A percentile compares a stretch with the other conserved stretches of the same genome.
Conservation (phyloP, 2,888 invertebrate genomes). For the Tolmerus cingulatus region DNA sequence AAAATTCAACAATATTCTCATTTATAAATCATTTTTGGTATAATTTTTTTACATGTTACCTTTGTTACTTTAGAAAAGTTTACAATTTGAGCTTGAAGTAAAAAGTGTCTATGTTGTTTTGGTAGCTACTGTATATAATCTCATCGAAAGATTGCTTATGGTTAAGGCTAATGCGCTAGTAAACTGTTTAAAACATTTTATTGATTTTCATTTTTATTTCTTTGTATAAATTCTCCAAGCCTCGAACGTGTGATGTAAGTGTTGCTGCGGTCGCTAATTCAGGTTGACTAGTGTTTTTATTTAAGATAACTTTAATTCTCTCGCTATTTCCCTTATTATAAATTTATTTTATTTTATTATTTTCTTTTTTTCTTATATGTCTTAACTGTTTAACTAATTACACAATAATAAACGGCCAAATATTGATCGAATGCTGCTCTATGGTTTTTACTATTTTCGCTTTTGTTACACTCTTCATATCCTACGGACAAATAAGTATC, state of each 20-base stretch:
- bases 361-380: background rate
- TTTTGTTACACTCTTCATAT: constrained; percentile 15
- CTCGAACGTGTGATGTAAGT: constrained; percentile 12
- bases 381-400: constrained; percentile 1
- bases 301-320: constrained; percentile 11
- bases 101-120: background rate
- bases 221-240: constrained; percentile 5
- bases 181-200: background rate
- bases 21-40: constrained; percentile 34
- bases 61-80: constrained; percentile 1
- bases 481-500: constrained; percentile 33
- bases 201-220: background rate
- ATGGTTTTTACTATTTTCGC: background rate
- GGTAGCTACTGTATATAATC: background rate
- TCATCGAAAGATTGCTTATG: background rate
- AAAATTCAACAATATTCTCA: constrained; percentile 37
- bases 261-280: constrained; percentile 11
- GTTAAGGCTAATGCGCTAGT: background rate
- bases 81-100: constrained; percentile 38
- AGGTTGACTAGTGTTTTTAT: constrained; percentile 18
- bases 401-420: background rate
- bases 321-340: constrained; percentile 1
- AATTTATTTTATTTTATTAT: background rate
- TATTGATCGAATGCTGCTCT: constrained; percentile 5
- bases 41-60: constrained; percentile 13